These are phyloP conservation scores for Cryptophagus acutangulus DNA, from an alignment of 2,888 invertebrate genomes.

Conservation along the genomic window DNA sequence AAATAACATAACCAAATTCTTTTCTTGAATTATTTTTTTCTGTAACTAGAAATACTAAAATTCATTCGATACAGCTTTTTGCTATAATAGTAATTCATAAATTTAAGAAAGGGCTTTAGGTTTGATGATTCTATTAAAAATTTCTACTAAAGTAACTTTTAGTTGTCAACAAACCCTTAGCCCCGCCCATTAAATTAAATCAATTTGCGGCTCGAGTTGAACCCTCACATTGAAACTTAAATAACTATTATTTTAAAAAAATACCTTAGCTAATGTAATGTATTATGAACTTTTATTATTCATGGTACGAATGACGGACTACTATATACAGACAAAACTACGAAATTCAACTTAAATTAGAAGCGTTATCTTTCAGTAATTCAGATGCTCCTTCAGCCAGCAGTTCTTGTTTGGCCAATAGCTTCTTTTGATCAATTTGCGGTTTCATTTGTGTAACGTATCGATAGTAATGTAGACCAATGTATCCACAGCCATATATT, in stretches of 20 bases:
- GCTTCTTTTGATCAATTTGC: constrained; percentile 39
- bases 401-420: constrained; percentile 46
- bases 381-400: constrained; percentile 49
- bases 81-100: no score
- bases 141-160: no score
- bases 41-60: no score
- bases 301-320: not conserved
- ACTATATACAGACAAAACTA: not conserved
- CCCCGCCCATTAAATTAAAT: no score
- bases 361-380: constrained; percentile 42
- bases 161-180: no score
- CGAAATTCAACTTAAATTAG: not conserved
- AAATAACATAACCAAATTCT: no score
- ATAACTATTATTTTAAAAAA: not conserved
- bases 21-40: no score
- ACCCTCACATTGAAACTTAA: not conserved
- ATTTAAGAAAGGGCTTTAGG: no score
- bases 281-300: not conserved
- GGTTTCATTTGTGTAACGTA: constrained; percentile 53
- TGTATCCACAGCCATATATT: constrained; percentile 46
- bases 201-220: no score
- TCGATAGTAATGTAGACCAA: constrained; percentile 36
- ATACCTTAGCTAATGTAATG: not conserved
- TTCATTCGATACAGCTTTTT: no score
- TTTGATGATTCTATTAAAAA: no score